Percentiles rank a stretch among this genome's conserved stretches.
Conservation (phyloP, 2,113 vertebrate species). For the Actenoides hombroni region DNA sequence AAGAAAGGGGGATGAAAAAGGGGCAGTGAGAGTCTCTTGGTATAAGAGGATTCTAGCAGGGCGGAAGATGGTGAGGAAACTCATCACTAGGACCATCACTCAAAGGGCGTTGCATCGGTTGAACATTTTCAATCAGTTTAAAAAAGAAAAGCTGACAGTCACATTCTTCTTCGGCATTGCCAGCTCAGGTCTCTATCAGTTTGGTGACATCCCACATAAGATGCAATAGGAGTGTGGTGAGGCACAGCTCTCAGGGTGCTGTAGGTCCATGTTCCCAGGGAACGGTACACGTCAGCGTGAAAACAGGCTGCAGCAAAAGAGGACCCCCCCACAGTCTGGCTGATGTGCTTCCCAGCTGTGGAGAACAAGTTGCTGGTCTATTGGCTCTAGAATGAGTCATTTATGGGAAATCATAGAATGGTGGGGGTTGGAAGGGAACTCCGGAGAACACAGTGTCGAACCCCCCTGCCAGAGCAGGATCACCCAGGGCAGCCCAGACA, state of each 20-base stretch:
- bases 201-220: neutral
- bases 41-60: neutral
- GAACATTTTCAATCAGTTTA: neutral
- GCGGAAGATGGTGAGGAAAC: neutral
- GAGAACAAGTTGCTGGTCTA: neutral
- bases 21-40: neutral
- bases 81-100: neutral
- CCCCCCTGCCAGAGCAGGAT: no score
- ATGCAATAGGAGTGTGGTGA: fast-evolving
- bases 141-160: fast-evolving
- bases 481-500: no score
- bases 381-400: no score
- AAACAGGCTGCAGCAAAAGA: neutral
- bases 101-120: neutral
- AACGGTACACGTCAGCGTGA: fast-evolving
- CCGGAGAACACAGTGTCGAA: no score
- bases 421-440: no score
- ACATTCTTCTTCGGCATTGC: neutral
- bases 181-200: neutral
- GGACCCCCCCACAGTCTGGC: neutral
- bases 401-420: no score
- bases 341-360: neutral
- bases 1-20: neutral
- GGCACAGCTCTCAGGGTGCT: neutral
- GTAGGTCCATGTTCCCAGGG: fast-evolving